Conservation (phyloP, 2,797 vertebrate species). For the Thalassophryne amazonica region DNA sequence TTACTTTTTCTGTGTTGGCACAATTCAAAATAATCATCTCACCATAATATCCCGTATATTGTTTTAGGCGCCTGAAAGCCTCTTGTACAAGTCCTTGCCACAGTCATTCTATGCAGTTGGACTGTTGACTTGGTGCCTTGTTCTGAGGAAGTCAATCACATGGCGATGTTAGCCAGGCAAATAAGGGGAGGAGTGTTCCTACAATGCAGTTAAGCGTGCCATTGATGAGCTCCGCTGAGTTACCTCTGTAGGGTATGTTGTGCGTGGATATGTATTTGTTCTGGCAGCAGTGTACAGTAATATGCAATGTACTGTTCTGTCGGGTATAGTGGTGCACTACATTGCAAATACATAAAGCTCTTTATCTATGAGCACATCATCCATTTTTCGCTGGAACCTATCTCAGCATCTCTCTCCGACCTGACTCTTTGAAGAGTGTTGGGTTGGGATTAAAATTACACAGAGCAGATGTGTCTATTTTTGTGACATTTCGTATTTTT, state of each 20-base stretch:
- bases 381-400: too few species aligned
- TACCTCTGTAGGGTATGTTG: slow-evolving; percentile 18
- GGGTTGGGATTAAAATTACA: too few species aligned
- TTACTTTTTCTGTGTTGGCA: background rate
- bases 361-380: too few species aligned
- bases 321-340: background rate
- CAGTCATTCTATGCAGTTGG: background rate
- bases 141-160: slow-evolving; percentile 18
- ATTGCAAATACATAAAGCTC: background rate
- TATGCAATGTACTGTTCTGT: too few species aligned
- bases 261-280: slow-evolving; percentile 7
- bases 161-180: slow-evolving; percentile 7
- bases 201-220: slow-evolving; percentile 42
- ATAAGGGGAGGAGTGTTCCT: slow-evolving; percentile 23
- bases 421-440: too few species aligned
- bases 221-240: slow-evolving; percentile 41
- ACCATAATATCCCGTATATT: background rate
- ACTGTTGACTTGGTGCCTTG: slow-evolving; percentile 20
- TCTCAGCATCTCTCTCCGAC: too few species aligned
- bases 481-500: too few species aligned
- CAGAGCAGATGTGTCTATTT: too few species aligned
- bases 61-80: slow-evolving; percentile 4
- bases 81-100: background rate
- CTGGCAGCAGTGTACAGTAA: slow-evolving; percentile 6
- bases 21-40: background rate